Conservation (phyloP, 2,113 vertebrate genomes). For the Neolamprologus ventralis region DNA sequence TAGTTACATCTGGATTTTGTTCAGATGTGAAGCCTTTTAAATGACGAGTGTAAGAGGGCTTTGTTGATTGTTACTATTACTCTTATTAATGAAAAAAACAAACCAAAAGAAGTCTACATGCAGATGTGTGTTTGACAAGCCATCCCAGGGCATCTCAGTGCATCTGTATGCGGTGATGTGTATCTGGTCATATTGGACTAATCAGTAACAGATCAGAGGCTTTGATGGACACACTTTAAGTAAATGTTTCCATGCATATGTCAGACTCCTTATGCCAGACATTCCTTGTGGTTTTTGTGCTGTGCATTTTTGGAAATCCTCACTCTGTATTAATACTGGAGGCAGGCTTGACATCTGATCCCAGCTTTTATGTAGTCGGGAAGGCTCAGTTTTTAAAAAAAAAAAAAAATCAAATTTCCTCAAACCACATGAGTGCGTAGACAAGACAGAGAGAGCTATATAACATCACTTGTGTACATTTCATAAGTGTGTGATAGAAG, state of each 20-base stretch:
- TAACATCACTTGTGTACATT: slow-evolving; percentile 39
- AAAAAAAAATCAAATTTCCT: slow-evolving; percentile 8
- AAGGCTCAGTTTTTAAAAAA: neutral
- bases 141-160: neutral
- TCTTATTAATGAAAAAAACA: neutral
- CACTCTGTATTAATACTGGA: slow-evolving; percentile 45
- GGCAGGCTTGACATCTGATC: slow-evolving; percentile 30
- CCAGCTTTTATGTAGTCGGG: slow-evolving; percentile 15
- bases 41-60: neutral
- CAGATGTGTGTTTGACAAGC: neutral
- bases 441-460: slow-evolving; percentile 36
- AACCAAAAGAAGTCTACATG: neutral
- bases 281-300: slow-evolving; percentile 50
- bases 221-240: slow-evolving; percentile 64
- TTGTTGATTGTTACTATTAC: neutral
- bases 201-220: slow-evolving; percentile 54
- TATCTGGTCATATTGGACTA: slow-evolving; percentile 38
- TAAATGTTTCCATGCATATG: slow-evolving; percentile 67
- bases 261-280: slow-evolving; percentile 26
- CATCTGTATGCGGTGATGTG: neutral
- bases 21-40: neutral
- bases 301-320: slow-evolving; percentile 63
- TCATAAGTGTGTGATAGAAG: slow-evolving; percentile 53
- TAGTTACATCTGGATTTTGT: neutral
- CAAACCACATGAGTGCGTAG: neutral